Conservation (phyloP, 2,888 invertebrate species). For the Phengaris alcon region DNA sequence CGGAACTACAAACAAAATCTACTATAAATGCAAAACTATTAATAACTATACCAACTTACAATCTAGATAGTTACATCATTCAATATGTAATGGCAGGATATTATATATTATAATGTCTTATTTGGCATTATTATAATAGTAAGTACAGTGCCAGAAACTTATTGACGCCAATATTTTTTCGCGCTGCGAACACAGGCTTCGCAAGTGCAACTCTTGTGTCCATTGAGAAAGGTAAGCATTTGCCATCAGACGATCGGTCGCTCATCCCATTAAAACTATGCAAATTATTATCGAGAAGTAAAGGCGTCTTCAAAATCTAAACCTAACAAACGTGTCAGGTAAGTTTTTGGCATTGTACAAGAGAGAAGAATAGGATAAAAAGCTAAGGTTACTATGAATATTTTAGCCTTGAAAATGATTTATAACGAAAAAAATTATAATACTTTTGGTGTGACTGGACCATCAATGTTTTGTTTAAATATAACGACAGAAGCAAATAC, state of each 20-base stretch:
- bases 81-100: constrained; percentile 21
- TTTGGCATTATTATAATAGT: constrained; percentile 6
- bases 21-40: background rate
- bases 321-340: background rate
- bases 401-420: constrained; percentile 10
- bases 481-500: no score
- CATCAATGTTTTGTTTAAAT: background rate
- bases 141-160: background rate
- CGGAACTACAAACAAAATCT: no score
- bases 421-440: background rate
- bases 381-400: background rate
- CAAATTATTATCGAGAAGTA: no score
- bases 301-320: no score
- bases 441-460: background rate
- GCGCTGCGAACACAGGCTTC: background rate
- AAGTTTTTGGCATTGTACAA: background rate
- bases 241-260: no score
- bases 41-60: background rate
- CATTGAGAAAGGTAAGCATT: background rate
- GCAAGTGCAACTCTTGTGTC: background rate
- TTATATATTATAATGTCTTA: constrained; percentile 6
- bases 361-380: constrained; percentile 1
- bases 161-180: background rate
- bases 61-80: background rate
- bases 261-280: no score